Percentiles rank a stretch among this genome's conserved stretches.
phyloP scores from a whole-genome alignment of 2,888 invertebrate genomes.

The Ceraclea dissimilis region DNA sequence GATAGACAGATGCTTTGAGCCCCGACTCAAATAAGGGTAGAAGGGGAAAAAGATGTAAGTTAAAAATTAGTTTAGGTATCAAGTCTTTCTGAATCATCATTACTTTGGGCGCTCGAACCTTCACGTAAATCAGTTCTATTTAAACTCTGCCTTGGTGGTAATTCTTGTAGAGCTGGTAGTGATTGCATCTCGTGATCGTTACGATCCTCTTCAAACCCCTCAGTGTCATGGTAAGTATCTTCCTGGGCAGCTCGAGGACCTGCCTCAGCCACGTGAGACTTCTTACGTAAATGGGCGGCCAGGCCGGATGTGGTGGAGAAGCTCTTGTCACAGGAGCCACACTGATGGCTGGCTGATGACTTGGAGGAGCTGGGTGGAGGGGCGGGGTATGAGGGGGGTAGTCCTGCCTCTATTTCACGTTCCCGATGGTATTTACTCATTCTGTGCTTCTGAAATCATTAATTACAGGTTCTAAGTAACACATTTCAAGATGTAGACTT shows the following conservation, averaged over 20 bases:
- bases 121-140: too few relatives aligned
- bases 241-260: background rate
- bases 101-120: background rate
- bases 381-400: slow-evolving; percentile 3
- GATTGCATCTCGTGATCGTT: background rate
- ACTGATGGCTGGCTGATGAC: slow-evolving; percentile 2
- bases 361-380: background rate
- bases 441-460: slow-evolving; percentile 20
- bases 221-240: background rate
- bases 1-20: too few relatives aligned
- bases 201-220: background rate
- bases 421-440: slow-evolving; percentile 24
- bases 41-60: too few relatives aligned
- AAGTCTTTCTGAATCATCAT: background rate
- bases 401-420: slow-evolving; percentile 11
- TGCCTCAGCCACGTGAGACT: slow-evolving; percentile 18
- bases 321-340: slow-evolving; percentile 15
- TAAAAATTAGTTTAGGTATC: too few relatives aligned
- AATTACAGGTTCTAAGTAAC: background rate
- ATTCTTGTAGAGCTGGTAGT: background rate
- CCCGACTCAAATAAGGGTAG: too few relatives aligned
- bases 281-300: slow-evolving; percentile 9
- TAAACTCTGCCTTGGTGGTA: too few relatives aligned
- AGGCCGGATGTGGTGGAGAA: slow-evolving; percentile 15
- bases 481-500: too few relatives aligned